Evolutionary conservation across 2,888 invertebrate species (phyloP), one percentile per base, ranked within the genome.

Genomic region (Ptychoptera albimana): DNA sequence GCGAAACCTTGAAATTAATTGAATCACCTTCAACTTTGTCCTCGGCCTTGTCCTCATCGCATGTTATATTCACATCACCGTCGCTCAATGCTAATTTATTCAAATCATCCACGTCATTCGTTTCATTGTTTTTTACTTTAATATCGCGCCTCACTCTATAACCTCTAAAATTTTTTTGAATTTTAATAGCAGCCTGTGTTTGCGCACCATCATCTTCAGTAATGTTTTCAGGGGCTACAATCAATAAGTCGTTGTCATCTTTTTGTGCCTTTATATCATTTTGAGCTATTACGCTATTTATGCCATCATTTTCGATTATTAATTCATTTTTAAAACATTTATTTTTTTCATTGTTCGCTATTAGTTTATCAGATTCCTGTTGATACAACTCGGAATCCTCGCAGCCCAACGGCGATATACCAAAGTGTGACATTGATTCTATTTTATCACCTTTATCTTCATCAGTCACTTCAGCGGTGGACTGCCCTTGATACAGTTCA

Each of bases 161-260:
- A 8, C 51, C 50, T 34, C 53, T 37, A 11, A 46, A 53, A 1
- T 47, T 48, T 8, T 49, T 50, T 44, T 52, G 53, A 46, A 53
- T 52, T 30, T 15, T 48, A 12, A 44, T 37, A 8, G 52, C 53
- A 1, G 53, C 48, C 10, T 50, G 39, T 3, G 49, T 37, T n/a
- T 47, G 12, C 8, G n/a, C 39, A 11, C n/a, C n/a, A 14, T 36
- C 40, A 15, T 30, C 36, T 23, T 38, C 32, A 13, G 30, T 39
- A 30, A 16, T 14, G 2, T 12, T 37, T 6, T 39, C 16, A 34
- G 2, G 34, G 11, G 3, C 11, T n/a, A n/a, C 8, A 34, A n/a
- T 34, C 2, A 34, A 34, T 6, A 34, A 7, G n/a, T 34, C 9
- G 10, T 34, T 34, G 4, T 4, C 34, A 6, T 34, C 32, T 31